phyloP scores from a whole-genome alignment of 2,113 vertebrate species.

The Callipepla squamata region DNA sequence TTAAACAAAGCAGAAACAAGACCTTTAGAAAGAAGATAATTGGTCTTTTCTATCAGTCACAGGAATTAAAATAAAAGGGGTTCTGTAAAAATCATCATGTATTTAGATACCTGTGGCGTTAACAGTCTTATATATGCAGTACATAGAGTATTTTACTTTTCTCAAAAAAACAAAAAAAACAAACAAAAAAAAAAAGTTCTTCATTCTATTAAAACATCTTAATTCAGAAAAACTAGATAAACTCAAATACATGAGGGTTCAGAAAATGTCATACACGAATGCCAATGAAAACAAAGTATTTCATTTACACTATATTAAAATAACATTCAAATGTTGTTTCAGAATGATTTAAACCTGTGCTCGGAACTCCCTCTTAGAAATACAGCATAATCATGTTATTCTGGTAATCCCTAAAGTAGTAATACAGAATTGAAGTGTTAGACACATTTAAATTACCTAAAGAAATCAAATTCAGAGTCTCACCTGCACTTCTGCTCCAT shows the following conservation, averaged over 20 bases:
- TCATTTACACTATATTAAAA: background rate
- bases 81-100: background rate
- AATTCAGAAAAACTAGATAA: background rate
- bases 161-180: too few relatives aligned
- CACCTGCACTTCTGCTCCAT: conserved; percentile 98
- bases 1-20: background rate
- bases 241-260: background rate
- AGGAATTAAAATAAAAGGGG: background rate
- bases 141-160: background rate
- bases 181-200: background rate
- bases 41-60: background rate
- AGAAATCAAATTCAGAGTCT: conserved; percentile 40
- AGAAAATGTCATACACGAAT: background rate
- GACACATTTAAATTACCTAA: conserved; percentile 27
- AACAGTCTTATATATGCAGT: background rate
- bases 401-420: background rate
- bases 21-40: background rate
- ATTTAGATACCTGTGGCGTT: background rate
- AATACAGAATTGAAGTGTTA: background rate
- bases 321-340: background rate
- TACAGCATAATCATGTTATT: background rate
- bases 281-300: background rate
- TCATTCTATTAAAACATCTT: background rate
- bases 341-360: background rate
- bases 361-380: background rate